phyloP scores from a whole-genome alignment of 2,888 invertebrate species.

The Nesidiocoris tenuis region DNA sequence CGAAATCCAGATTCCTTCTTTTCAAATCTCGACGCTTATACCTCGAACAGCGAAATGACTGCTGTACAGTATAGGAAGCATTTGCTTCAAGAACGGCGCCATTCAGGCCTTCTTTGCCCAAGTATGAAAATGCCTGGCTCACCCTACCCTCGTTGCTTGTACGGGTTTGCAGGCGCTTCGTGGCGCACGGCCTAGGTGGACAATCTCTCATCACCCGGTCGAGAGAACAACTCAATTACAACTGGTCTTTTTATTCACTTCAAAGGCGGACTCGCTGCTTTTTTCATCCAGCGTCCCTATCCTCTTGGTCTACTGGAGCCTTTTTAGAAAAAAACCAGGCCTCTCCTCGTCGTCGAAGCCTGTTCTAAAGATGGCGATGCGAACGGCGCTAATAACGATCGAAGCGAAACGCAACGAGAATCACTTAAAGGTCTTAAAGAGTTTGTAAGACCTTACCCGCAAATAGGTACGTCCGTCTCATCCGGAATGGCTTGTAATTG shows the following conservation, averaged over 20 bases:
- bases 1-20: slow-evolving; percentile 27
- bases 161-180: slow-evolving; percentile 1
- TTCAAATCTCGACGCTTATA: background rate
- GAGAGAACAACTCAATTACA: slow-evolving; percentile 40
- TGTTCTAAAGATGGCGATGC: slow-evolving; percentile 34
- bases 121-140: background rate
- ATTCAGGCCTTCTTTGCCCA: slow-evolving; percentile 9
- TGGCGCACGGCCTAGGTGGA: background rate
- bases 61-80: no score
- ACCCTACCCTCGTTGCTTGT: background rate
- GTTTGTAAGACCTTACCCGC: background rate
- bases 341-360: background rate
- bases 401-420: slow-evolving; percentile 21
- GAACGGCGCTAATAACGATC: slow-evolving; percentile 38
- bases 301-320: background rate
- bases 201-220: slow-evolving; percentile 26
- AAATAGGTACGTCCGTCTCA: background rate
- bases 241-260: slow-evolving; percentile 39
- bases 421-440: slow-evolving; percentile 19
- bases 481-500: background rate
- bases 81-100: slow-evolving; percentile 27
- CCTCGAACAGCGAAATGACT: no score
- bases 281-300: slow-evolving; percentile 10
- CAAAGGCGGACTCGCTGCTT: slow-evolving; percentile 38
- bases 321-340: background rate